Evolutionary conservation across 2,888 invertebrate species (phyloP).

Genomic region (Lasioglossum lativentre): DNA sequence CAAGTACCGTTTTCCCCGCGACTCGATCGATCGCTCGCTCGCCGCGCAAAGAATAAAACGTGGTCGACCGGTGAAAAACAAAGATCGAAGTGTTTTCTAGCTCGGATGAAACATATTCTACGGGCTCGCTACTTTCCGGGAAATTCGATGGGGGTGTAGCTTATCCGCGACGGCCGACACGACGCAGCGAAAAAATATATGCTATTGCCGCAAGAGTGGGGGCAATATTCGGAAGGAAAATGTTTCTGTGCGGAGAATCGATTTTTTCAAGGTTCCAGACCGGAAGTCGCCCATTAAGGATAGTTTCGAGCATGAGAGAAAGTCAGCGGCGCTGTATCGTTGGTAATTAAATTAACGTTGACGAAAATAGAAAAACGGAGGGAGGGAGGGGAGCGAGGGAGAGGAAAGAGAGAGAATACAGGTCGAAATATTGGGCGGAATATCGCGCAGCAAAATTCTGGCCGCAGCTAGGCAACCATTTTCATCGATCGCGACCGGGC

Average conservation of each 20-base stretch:
- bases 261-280: not conserved
- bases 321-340: conserved; percentile 27
- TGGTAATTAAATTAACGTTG: conserved; percentile 52
- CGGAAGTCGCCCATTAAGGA: not conserved
- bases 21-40: not conserved
- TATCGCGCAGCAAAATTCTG: conserved; percentile 69
- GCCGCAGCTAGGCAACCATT: conserved; percentile 72
- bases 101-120: not conserved
- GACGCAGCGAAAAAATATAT: not conserved
- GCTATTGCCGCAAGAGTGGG: not conserved
- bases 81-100: conserved; percentile 1
- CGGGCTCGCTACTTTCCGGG: not conserved
- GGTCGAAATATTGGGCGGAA: conserved; percentile 64
- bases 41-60: not conserved
- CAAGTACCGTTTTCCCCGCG: not conserved
- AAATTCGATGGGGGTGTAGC: not conserved
- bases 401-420: conserved; percentile 37
- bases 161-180: not conserved
- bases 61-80: not conserved
- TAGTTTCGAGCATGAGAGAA: not conserved
- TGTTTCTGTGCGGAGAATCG: not conserved
- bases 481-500: conserved; percentile 65
- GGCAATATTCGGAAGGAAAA: not conserved
- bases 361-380: conserved; percentile 52
- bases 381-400: not conserved